phyloP scores from a whole-genome alignment of 1,140 invertebrate genomes.

The Ostrea denselamellosa region DNA sequence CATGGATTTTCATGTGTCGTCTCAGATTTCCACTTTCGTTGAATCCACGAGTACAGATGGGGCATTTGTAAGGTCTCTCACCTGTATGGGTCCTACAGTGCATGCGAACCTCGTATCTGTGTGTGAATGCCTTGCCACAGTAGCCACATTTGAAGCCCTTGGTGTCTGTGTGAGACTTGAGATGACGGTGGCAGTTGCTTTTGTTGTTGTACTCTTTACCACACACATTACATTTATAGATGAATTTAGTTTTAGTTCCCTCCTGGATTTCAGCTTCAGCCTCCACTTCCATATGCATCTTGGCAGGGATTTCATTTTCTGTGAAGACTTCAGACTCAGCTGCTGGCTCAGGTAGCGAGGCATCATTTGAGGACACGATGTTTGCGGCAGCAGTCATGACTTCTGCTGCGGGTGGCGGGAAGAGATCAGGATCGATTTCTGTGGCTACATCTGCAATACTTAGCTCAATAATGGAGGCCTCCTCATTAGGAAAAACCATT shows the following conservation, averaged over 20 bases:
- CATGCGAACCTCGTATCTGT: constrained; percentile 54
- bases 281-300: constrained; percentile 57
- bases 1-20: constrained; percentile 82
- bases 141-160: constrained; percentile 55
- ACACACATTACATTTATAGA: constrained; percentile 59
- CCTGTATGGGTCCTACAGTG: constrained; percentile 67
- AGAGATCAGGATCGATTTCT: constrained; percentile 49
- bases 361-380: neutral
- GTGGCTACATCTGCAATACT: constrained; percentile 53
- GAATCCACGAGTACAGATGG: constrained; percentile 86
- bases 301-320: constrained; percentile 54
- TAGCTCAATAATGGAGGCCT: constrained; percentile 54
- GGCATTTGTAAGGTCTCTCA: constrained; percentile 65
- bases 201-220: constrained; percentile 55
- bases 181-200: constrained; percentile 54
- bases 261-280: constrained; percentile 48
- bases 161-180: constrained; percentile 54
- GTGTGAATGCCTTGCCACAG: constrained; percentile 55
- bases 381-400: neutral
- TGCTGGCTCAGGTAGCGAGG: constrained; percentile 26
- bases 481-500: constrained; percentile 48
- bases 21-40: constrained; percentile 95
- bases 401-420: constrained; percentile 33
- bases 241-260: constrained; percentile 50
- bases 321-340: constrained; percentile 50